phyloP scores from a whole-genome alignment of 1,140 invertebrate species.

The Drosophila murphyi region DNA sequence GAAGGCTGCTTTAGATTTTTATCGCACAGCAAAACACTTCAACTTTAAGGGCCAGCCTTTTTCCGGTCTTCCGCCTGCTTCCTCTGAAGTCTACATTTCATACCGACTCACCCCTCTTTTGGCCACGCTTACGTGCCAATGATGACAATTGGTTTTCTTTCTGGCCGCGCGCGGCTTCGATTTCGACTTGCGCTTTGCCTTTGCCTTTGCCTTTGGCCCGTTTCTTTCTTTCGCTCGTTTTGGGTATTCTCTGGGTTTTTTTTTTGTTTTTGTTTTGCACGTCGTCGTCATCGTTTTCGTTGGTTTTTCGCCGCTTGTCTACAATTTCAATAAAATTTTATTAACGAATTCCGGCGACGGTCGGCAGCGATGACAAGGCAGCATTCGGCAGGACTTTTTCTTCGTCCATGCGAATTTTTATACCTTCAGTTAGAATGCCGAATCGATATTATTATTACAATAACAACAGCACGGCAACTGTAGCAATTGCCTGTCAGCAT shows the following conservation, averaged over 20 bases:
- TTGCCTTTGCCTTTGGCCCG: constrained; percentile 50
- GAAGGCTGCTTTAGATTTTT: constrained; percentile 74
- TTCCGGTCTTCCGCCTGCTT: constrained; percentile 55
- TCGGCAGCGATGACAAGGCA: constrained; percentile 76
- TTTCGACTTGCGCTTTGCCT: constrained; percentile 51
- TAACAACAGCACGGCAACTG: constrained; percentile 54
- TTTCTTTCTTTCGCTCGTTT: constrained; percentile 40
- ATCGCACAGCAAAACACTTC: constrained; percentile 76
- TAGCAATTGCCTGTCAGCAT: constrained; percentile 84
- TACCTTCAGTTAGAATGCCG: constrained; percentile 60
- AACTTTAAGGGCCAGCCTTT: constrained; percentile 74
- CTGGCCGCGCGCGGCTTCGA: constrained; percentile 65
- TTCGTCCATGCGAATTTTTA: constrained; percentile 66
- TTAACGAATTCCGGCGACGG: constrained; percentile 84
- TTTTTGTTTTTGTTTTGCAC: constrained; percentile 72
- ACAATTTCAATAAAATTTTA: constrained; percentile 85
- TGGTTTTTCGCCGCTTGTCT: constrained; percentile 84
- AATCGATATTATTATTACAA: constrained; percentile 84
- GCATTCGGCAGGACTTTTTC: constrained; percentile 43
- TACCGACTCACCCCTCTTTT: background rate
- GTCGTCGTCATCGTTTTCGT: constrained; percentile 76
- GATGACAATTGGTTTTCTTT: constrained; percentile 82
- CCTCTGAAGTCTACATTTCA: background rate
- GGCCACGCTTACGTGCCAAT: constrained; percentile 73
- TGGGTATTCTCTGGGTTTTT: constrained; percentile 18